Percentiles rank a stretch among this genome's conserved stretches.
Evolutionary conservation across 2,797 vertebrate species (phyloP).

Genomic region (Dromococcyx pavoninus): DNA sequence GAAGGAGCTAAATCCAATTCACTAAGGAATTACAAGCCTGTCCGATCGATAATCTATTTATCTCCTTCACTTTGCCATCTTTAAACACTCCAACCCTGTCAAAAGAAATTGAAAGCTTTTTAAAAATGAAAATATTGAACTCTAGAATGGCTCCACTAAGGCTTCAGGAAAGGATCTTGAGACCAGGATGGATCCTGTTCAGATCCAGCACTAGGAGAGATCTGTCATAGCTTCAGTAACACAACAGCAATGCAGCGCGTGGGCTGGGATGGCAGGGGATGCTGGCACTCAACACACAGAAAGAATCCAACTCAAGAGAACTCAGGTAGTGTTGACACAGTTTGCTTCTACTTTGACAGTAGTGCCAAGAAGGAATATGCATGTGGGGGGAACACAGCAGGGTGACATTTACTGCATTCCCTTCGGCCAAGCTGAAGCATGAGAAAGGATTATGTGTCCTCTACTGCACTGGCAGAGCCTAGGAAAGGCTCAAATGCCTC

Average conservation of each 20-base stretch:
- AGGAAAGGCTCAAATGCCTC: not conserved
- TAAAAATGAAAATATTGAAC: conserved; percentile 63
- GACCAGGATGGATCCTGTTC: not conserved
- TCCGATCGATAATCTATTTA: conserved; percentile 81
- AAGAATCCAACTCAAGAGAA: not conserved
- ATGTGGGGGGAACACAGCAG: not conserved
- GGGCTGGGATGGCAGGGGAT: not conserved
- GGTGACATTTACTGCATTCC: not conserved
- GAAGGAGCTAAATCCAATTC: conserved; percentile 79
- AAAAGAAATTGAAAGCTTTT: conserved; percentile 75
- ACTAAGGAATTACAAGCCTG: conserved; percentile 80
- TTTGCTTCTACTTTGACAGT: not conserved
- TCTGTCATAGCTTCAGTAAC: not conserved
- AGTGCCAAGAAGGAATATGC: not conserved
- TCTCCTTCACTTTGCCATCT: conserved; percentile 78
- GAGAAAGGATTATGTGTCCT: not conserved
- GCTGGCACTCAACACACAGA: not conserved
- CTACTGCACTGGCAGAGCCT: not conserved
- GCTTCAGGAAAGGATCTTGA: conserved; percentile 24
- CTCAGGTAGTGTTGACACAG: not conserved
- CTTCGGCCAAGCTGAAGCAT: not conserved
- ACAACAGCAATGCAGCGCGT: fast-evolving
- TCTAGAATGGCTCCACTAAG: not conserved
- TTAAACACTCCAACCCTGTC: conserved; percentile 75
- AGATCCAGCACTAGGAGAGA: not conserved